phyloP scores from a whole-genome alignment of 2,888 invertebrate species.

The Melinaea menophilus region DNA sequence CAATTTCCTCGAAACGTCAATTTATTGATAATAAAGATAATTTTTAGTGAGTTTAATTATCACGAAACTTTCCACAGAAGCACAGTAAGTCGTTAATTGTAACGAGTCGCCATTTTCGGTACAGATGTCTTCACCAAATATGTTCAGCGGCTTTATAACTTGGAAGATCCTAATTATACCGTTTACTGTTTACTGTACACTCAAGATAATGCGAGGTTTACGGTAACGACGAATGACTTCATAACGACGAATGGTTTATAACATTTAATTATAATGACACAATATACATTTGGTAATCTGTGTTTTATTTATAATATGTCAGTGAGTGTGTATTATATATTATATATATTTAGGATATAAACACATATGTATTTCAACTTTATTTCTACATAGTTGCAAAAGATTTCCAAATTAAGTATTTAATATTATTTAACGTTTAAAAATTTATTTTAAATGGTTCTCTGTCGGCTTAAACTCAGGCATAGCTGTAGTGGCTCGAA shows the following conservation, averaged over 20 bases:
- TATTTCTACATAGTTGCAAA: no score
- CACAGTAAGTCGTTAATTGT: constrained; percentile 26
- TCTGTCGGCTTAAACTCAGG: no score
- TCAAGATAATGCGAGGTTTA: background rate
- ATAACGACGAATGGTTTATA: no score
- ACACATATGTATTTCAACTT: no score
- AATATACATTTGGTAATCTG: no score
- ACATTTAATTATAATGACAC: no score
- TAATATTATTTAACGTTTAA: background rate
- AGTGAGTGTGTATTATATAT: no score
- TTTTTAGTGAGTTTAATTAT: constrained; percentile 35
- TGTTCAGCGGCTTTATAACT: constrained; percentile 10
- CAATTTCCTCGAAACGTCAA: constrained; percentile 26
- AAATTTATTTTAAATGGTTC: no score
- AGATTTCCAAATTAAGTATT: background rate
- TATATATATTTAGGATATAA: no score
- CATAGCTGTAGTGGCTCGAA: no score
- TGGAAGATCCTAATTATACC: constrained; percentile 9
- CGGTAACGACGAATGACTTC: background rate
- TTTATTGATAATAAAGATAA: constrained; percentile 37
- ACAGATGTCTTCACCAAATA: constrained; percentile 18
- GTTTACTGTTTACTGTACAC: background rate
- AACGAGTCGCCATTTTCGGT: constrained; percentile 24
- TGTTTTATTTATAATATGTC: no score
- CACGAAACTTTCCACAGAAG: constrained; percentile 34